These are phyloP conservation scores for Dermatophagoides farinae DNA, from an alignment of 1,140 invertebrate species.

Conservation along the genomic window DNA sequence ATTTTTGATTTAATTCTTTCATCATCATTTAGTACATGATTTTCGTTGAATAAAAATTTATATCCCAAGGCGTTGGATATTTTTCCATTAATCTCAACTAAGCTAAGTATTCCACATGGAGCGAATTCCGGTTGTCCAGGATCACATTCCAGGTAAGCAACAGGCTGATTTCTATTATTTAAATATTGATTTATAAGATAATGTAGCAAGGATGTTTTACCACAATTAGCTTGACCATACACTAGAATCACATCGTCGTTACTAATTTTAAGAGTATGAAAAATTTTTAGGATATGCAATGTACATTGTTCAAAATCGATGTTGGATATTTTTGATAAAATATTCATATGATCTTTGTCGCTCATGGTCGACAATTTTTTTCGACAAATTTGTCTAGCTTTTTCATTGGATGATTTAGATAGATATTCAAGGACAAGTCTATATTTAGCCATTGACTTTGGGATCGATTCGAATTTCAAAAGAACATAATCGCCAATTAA, in stretches of 20 bases:
- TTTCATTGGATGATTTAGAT: background rate
- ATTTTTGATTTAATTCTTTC: slow-evolving; percentile 1
- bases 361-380: background rate
- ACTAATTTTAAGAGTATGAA: background rate
- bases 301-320: background rate
- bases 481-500: background rate
- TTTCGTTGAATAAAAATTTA: slow-evolving; percentile 3
- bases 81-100: background rate
- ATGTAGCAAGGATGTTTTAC: slow-evolving; percentile 15
- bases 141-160: slow-evolving; percentile 13
- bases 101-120: slow-evolving; percentile 3
- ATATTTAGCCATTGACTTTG: background rate
- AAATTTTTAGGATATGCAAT: background rate
- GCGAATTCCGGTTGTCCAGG: slow-evolving; percentile 15
- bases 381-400: background rate
- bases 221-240: slow-evolving; percentile 11
- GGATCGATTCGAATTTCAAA: background rate
- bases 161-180: background rate
- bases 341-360: background rate
- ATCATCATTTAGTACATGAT: background rate
- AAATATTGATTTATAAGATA: slow-evolving; percentile 10
- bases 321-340: background rate
- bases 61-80: background rate
- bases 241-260: slow-evolving; percentile 3
- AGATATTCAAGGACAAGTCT: slow-evolving; percentile 5